Percentiles rank a stretch among this genome's conserved stretches.
phyloP scores from a whole-genome alignment of 2,888 invertebrate genomes.

The Tiliacea citrago region DNA sequence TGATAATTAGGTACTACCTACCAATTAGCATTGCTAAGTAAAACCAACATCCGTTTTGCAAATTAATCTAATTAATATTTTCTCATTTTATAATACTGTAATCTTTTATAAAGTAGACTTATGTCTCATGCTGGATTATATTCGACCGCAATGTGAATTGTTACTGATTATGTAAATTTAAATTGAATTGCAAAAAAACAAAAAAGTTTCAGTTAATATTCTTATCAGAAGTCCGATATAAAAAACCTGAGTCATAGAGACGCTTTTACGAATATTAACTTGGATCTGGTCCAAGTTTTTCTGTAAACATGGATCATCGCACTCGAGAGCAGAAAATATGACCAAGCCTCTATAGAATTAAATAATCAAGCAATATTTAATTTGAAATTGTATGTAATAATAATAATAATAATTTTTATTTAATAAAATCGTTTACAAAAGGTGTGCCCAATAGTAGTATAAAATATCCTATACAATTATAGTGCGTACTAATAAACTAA shows the following conservation, averaged over 20 bases:
- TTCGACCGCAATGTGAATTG: neutral
- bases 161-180: neutral
- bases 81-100: no score
- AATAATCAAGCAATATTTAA: neutral
- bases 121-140: neutral
- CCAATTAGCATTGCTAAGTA: neutral
- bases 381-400: neutral
- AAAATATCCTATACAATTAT: no score
- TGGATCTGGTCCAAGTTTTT: slow-evolving; percentile 41
- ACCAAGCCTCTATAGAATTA: neutral
- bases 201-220: neutral
- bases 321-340: neutral
- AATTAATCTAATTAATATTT: neutral
- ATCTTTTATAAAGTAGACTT: neutral
- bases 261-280: slow-evolving; percentile 16
- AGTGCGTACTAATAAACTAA: no score
- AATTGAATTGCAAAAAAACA: neutral
- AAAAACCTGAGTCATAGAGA: slow-evolving; percentile 16
- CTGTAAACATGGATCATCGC: slow-evolving; percentile 26
- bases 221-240: neutral
- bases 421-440: no score
- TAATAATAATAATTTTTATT: no score
- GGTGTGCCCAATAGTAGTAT: no score
- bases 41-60: neutral
- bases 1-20: neutral